Percentiles rank a stretch among this genome's conserved stretches.
Conservation (phyloP, 2,113 vertebrate species). For the Salvelinus namaycush region DNA sequence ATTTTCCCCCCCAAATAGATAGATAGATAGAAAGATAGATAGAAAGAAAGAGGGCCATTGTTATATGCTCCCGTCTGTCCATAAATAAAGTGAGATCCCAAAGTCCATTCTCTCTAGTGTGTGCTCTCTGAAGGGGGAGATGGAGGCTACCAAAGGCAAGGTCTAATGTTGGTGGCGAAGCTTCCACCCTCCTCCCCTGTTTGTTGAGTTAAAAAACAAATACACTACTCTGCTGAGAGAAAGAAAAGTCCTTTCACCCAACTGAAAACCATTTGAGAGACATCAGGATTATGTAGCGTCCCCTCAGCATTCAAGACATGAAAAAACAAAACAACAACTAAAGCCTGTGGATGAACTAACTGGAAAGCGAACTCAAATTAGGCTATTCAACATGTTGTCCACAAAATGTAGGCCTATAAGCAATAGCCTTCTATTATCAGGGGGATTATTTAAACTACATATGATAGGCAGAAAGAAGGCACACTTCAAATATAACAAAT, state of each 20-base stretch:
- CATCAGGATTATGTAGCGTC: slow-evolving; percentile 25
- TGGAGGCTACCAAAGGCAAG: slow-evolving; percentile 31
- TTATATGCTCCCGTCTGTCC: slow-evolving; percentile 68
- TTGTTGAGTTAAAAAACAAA: slow-evolving; percentile 44
- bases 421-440: too few relatives aligned
- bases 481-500: too few relatives aligned
- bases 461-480: too few relatives aligned
- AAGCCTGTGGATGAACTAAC: too few relatives aligned
- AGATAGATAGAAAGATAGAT: slow-evolving; percentile 48
- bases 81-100: slow-evolving; percentile 76
- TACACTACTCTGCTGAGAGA: slow-evolving; percentile 18
- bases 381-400: too few relatives aligned
- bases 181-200: slow-evolving; percentile 10
- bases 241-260: slow-evolving; percentile 10
- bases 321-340: too few relatives aligned
- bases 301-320: slow-evolving; percentile 24
- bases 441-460: too few relatives aligned
- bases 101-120: slow-evolving; percentile 63
- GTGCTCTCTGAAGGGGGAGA: slow-evolving; percentile 50
- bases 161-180: slow-evolving; percentile 46
- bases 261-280: neutral
- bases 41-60: slow-evolving; percentile 59
- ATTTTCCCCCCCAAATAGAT: slow-evolving; percentile 66
- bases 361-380: too few relatives aligned
- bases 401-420: too few relatives aligned